Conservation (phyloP, 37 sponge, comb jelly and placozoan genomes). For the Theonella swinhoei region DNA sequence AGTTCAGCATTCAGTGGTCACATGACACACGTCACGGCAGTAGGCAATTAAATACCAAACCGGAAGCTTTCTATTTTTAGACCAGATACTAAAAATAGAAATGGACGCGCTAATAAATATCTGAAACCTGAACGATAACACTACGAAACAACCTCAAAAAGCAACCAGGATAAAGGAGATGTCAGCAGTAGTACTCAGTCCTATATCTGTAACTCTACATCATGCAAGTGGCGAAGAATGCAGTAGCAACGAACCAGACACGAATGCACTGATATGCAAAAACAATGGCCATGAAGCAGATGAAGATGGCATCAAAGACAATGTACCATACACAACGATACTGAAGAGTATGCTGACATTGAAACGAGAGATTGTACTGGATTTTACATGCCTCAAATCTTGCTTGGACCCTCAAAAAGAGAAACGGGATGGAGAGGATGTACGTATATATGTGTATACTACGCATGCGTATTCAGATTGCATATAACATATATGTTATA, state of each 20-base stretch:
- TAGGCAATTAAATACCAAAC: no score
- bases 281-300: no score
- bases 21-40: no score
- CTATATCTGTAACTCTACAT: no score
- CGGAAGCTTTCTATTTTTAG: conserved; percentile 49
- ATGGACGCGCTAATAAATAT: background rate
- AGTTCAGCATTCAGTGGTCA: no score
- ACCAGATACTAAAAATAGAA: conserved; percentile 34
- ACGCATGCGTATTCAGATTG: background rate
- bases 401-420: conserved; percentile 41
- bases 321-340: background rate
- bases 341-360: conserved; percentile 4
- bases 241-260: background rate
- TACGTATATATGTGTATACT: background rate
- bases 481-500: background rate
- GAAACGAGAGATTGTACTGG: conserved; percentile 37
- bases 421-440: conserved; percentile 13
- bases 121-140: no score
- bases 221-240: no score
- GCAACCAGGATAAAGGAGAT: no score
- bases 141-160: no score
- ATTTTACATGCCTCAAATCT: conserved; percentile 47
- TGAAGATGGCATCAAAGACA: no score
- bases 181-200: no score
- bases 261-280: no score